Conservation (phyloP, 1,140 invertebrate genomes). For the Saxidomus purpurata region DNA sequence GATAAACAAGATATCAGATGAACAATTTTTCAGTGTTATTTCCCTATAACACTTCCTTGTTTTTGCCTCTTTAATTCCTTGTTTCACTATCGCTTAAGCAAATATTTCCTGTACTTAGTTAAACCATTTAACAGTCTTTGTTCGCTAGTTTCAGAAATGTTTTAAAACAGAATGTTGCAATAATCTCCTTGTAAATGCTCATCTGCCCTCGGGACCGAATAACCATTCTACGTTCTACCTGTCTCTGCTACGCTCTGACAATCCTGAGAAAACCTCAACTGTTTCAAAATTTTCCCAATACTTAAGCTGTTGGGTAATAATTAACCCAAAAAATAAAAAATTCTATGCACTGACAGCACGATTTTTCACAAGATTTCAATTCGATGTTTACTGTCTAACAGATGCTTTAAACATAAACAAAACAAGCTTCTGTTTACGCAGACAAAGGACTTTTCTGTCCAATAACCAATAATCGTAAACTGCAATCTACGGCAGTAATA, state of each 20-base stretch:
- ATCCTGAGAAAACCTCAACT: neutral
- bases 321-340: neutral
- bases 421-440: neutral
- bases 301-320: neutral
- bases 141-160: conserved; percentile 20
- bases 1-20: neutral
- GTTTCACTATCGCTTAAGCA: neutral
- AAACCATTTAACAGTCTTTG: neutral
- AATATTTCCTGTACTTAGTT: neutral
- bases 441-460: neutral
- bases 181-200: conserved; percentile 20
- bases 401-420: neutral
- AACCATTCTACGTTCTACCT: conserved; percentile 38
- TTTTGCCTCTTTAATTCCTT: neutral
- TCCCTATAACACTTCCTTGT: neutral
- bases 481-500: neutral
- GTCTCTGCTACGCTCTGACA: neutral
- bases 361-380: neutral
- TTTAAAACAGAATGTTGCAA: conserved; percentile 46
- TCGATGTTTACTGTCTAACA: neutral
- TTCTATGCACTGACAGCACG: neutral
- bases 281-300: neutral
- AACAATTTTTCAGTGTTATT: no score
- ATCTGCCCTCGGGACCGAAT: neutral
- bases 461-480: conserved; percentile 5